phyloP scores from a whole-genome alignment of 2,113 vertebrate genomes.

The Scomber scombrus region DNA sequence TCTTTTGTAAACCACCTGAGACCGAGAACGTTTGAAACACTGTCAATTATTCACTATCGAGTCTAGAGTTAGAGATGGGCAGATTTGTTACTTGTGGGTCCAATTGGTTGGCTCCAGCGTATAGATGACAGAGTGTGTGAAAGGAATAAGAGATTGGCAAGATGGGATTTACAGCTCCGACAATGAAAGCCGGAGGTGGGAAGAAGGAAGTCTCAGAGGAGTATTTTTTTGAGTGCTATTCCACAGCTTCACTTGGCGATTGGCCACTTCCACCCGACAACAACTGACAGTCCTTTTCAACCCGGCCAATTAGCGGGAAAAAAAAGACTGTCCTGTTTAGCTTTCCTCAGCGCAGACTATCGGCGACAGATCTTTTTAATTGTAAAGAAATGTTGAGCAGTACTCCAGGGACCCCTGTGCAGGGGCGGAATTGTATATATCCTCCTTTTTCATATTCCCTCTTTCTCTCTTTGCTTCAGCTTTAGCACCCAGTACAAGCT shows the following conservation, averaged over 20 bases:
- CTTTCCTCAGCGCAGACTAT: not conserved
- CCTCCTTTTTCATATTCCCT: conserved; percentile 36
- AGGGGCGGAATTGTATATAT: conserved; percentile 43
- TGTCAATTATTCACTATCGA: conserved; percentile 58
- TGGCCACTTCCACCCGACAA: conserved; percentile 46
- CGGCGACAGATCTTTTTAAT: conserved; percentile 68
- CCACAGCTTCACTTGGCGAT: conserved; percentile 17
- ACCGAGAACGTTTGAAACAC: conserved; percentile 53
- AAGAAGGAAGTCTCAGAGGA: conserved; percentile 47
- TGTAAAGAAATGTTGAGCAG: conserved; percentile 59
- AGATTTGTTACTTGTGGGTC: conserved; percentile 51
- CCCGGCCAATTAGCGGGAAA: conserved; percentile 63
- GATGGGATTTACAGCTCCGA: conserved; percentile 52
- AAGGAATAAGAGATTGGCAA: conserved; percentile 38
- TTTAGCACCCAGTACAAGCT: conserved; percentile 62
- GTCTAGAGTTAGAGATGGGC: conserved; percentile 45
- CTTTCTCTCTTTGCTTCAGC: conserved; percentile 44
- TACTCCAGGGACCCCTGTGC: conserved; percentile 55
- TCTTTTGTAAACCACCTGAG: conserved; percentile 58
- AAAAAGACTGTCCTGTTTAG: conserved; percentile 48
- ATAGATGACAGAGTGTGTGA: conserved; percentile 40
- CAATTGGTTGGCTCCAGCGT: conserved; percentile 41
- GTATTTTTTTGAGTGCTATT: not conserved
- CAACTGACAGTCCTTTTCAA: conserved; percentile 58
- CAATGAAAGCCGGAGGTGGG: conserved; percentile 54